These are phyloP conservation scores for Amiota minor DNA, from an alignment of 2,888 invertebrate species.

Conservation along the genomic window DNA sequence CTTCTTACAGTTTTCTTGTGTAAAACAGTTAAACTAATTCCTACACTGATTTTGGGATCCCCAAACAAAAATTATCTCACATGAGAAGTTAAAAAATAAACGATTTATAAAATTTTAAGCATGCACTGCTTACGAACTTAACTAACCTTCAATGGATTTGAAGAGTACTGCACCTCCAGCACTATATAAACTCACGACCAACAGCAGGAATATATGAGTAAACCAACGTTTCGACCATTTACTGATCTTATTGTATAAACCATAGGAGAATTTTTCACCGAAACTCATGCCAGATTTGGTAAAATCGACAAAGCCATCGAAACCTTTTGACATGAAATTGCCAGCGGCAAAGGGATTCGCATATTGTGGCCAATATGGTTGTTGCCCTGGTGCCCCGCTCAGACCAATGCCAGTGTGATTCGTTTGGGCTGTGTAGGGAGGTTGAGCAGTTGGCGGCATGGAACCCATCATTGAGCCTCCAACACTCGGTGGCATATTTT, in stretches of 20 bases:
- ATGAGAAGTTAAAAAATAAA: no score
- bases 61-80: no score
- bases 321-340: constrained; percentile 86
- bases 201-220: constrained; percentile 88
- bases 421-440: constrained; percentile 63
- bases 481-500: constrained; percentile 52
- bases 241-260: constrained; percentile 85
- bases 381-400: constrained; percentile 41
- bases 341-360: constrained; percentile 78
- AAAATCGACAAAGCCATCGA: constrained; percentile 84
- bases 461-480: constrained; percentile 54
- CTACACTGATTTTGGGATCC: background rate
- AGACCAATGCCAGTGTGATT: constrained; percentile 48
- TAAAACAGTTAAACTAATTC: no score
- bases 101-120: background rate
- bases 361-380: constrained; percentile 71
- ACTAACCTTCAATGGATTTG: constrained; percentile 83
- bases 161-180: constrained; percentile 88
- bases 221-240: constrained; percentile 88
- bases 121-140: background rate
- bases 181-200: constrained; percentile 85
- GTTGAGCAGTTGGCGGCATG: constrained; percentile 63
- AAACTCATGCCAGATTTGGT: constrained; percentile 87
- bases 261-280: constrained; percentile 87
- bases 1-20: no score